Percentiles rank a stretch among this genome's conserved stretches.
These are phyloP conservation scores for Bombus soroeensis DNA, from an alignment of 1,140 invertebrate genomes.

Conservation along the genomic window DNA sequence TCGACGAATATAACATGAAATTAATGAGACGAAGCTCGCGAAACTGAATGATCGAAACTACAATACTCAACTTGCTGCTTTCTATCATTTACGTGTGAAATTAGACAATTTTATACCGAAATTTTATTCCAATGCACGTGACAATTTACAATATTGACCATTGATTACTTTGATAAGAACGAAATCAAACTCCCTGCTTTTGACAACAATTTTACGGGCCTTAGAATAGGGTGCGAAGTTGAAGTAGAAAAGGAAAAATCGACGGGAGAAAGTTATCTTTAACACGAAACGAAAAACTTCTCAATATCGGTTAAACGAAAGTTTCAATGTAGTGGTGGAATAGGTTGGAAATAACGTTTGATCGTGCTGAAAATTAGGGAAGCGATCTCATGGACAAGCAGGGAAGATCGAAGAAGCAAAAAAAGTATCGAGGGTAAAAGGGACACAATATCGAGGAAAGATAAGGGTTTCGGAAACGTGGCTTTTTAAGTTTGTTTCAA, in stretches of 20 bases:
- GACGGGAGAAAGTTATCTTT: slow-evolving; percentile 20
- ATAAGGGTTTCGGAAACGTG: background rate
- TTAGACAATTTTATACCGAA: too few relatives aligned
- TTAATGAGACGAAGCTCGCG: too few relatives aligned
- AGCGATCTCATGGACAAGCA: slow-evolving; percentile 61
- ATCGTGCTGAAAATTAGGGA: slow-evolving; percentile 77
- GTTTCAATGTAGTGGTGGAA: slow-evolving; percentile 45
- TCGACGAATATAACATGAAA: too few relatives aligned
- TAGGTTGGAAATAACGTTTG: slow-evolving; percentile 72
- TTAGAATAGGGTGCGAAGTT: slow-evolving; percentile 13
- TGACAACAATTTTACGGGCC: background rate
- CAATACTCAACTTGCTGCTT: too few relatives aligned
- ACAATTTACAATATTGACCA: too few relatives aligned
- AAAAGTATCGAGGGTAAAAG: slow-evolving; percentile 25
- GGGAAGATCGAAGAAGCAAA: slow-evolving; percentile 24
- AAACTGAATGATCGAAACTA: too few relatives aligned
- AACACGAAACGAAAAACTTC: slow-evolving; percentile 69
- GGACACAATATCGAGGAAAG: slow-evolving; percentile 8
- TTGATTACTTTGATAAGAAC: background rate
- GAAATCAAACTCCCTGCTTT: background rate
- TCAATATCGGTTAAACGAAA: slow-evolving; percentile 74
- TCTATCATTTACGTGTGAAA: too few relatives aligned
- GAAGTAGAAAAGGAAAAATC: slow-evolving; percentile 17
- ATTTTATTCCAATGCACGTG: too few relatives aligned
- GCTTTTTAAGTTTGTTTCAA: background rate